A percentile compares a stretch with the other conserved stretches of the same genome.
Conservation (phyloP, 2,113 vertebrate genomes). For the Rhadina sibilatrix region DNA sequence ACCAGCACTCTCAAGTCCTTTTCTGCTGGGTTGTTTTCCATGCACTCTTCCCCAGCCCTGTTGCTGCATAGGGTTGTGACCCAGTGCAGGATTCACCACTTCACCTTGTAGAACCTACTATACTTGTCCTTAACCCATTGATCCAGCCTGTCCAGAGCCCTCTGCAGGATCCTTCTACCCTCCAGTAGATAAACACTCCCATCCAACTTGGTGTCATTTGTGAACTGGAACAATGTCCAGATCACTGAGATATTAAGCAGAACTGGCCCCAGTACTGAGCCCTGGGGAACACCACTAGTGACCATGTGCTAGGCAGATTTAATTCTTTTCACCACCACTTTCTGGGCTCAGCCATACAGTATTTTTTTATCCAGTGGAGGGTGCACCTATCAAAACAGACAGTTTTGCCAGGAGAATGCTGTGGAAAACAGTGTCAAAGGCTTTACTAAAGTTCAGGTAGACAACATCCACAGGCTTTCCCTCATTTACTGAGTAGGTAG, state of each 20-base stretch:
- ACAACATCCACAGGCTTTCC: neutral
- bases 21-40: neutral
- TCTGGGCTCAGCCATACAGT: neutral
- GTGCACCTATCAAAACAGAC: neutral
- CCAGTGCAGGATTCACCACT: neutral
- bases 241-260: neutral
- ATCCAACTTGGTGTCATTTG: neutral
- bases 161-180: neutral
- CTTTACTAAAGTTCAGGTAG: neutral
- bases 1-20: neutral
- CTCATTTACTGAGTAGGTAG: neutral
- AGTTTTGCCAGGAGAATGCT: neutral
- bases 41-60: neutral
- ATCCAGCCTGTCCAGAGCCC: neutral
- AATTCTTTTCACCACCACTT: neutral
- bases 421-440: neutral
- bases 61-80: neutral
- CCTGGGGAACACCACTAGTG: neutral
- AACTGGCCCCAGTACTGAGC: neutral
- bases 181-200: neutral
- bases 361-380: neutral
- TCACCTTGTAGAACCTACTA: neutral
- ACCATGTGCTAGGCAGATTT: neutral
- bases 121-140: neutral
- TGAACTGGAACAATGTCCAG: neutral